Base-by-base conservation (phyloP, 2,113 vertebrate species). In the Clupea harengus region DNA sequence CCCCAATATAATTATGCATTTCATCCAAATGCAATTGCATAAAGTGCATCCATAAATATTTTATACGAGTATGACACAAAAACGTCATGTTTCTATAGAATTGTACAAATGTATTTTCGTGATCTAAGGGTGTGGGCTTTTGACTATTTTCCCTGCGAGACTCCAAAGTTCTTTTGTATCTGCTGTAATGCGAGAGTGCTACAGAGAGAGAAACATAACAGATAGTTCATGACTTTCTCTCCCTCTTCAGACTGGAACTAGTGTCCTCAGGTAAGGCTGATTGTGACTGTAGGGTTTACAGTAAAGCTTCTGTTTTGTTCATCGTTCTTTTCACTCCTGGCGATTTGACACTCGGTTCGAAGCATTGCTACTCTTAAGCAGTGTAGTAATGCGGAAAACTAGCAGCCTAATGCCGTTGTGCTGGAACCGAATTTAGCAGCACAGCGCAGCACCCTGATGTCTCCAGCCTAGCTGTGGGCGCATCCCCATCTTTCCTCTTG, bases 91-190 rank as follows among this genome's bases (percentile, higher is more conserved):
- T 88, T 84, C 84, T 85, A 81, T 88, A 82, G 86, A 83, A 82
- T 82, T 81, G 86, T 87, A 81, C 75, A 86, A 25, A 81, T 87
- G 85, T 89, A 89, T 90, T 91, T 91, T 87, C 86, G 45, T 81
- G 57, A 81, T 82, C 20, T 49, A 50, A 3, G 10, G 82, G 82
- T 88, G 32, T 78, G 45, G 72, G 20, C 25, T 18, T 22, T 60
- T 28, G 32, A 87, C 82, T 44, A 32, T 78, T 4, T 80, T 84
- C 32, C 46, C 49, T 80, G 22, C 18, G 44, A 78, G 54, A 57
- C 78, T 81, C 78, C 80, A 25, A 85, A 82, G 45, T 84, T 45
- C 2, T 50, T 84, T 45, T 81, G 22, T 82, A 81, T 11, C 32
- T 81, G 47, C 84, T 60, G 81, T 85, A 22, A 28, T 10, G 88